These are phyloP conservation scores for Lathamus discolor DNA, from an alignment of 2,113 vertebrate genomes.

Conservation along the genomic window DNA sequence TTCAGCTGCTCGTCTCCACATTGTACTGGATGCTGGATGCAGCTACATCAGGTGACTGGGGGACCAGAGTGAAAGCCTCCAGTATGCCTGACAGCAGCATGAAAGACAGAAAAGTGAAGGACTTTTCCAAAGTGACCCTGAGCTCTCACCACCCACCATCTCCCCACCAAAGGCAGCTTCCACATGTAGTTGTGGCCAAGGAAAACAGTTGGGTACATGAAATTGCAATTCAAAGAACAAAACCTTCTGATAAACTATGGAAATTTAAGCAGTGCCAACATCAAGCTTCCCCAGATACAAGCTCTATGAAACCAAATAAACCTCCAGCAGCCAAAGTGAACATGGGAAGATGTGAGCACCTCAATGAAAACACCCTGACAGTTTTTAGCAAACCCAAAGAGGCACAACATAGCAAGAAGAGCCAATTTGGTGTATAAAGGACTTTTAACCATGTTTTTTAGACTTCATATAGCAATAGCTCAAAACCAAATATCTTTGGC, in stretches of 20 bases:
- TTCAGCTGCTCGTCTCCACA: background rate
- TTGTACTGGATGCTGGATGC: background rate
- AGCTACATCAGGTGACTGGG: rapidly evolving
- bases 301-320: background rate
- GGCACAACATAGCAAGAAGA: background rate
- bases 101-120: background rate
- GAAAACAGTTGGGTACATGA: background rate
- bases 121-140: background rate
- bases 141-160: background rate
- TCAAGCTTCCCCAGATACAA: background rate
- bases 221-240: background rate
- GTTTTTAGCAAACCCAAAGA: background rate
- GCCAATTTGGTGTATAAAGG: background rate
- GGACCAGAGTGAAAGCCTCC: background rate
- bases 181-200: background rate
- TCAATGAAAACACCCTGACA: background rate
- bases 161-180: background rate
- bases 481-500: background rate
- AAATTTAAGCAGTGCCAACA: background rate
- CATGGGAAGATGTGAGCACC: background rate
- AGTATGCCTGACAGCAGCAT: background rate
- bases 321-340: background rate
- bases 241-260: background rate
- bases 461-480: background rate
- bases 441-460: background rate